These are phyloP conservation scores for Daubentonia madagascariensis DNA, from an alignment of 2,113 vertebrate species.

Conservation along the genomic window DNA sequence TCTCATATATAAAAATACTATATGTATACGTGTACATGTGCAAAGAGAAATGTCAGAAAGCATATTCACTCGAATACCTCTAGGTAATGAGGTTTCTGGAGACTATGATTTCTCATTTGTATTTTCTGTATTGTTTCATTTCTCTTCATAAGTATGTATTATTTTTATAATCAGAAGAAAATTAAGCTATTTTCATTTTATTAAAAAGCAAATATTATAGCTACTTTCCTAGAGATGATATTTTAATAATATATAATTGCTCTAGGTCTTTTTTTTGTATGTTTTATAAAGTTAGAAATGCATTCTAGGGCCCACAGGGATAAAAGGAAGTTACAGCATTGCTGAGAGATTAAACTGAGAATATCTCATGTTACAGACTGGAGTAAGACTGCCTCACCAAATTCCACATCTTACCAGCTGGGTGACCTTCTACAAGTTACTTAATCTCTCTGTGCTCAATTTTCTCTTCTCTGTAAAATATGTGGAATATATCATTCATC, in stretches of 20 bases:
- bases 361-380: not conserved
- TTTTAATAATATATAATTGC: slow-evolving; percentile 32
- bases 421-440: not conserved
- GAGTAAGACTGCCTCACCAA: not conserved
- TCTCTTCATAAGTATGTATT: not conserved
- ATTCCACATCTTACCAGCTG: not conserved
- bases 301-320: not conserved
- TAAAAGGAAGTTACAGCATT: not conserved
- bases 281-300: slow-evolving; percentile 17
- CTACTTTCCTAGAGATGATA: not conserved
- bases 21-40: not conserved
- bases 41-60: not conserved
- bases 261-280: not conserved
- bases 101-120: not conserved
- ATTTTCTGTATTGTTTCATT: slow-evolving; percentile 33
- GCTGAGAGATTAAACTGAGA: not conserved
- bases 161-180: slow-evolving; percentile 47
- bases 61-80: not conserved
- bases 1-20: not conserved
- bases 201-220: slow-evolving; percentile 33
- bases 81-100: not conserved
- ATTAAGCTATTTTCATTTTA: not conserved
- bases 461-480: not conserved
- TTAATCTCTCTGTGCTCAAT: not conserved
- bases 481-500: not conserved